phyloP scores from a whole-genome alignment of 2,113 vertebrate species.

The Athene cunicularia region DNA sequence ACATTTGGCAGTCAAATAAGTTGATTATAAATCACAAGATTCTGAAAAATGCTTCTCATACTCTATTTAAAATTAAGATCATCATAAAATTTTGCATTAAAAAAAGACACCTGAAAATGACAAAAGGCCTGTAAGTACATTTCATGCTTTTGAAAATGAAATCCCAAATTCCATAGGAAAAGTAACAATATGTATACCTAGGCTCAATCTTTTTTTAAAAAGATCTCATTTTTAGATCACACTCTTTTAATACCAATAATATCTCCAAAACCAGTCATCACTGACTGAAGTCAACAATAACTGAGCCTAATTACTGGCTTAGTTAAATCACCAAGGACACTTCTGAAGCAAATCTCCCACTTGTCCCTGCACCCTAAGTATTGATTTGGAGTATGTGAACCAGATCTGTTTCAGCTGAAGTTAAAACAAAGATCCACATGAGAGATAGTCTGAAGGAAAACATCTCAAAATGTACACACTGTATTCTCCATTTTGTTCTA shows the following conservation, averaged over 20 bases:
- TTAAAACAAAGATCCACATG: fast-evolving
- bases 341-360: not conserved
- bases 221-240: not conserved
- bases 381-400: not conserved
- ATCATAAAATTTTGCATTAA: not conserved
- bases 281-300: not conserved
- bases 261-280: not conserved
- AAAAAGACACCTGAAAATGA: not conserved
- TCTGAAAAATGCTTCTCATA: not conserved
- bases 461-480: not conserved
- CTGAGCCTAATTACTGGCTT: not conserved
- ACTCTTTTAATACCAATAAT: not conserved
- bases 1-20: not conserved
- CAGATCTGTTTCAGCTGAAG: not conserved
- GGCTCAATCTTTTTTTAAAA: not conserved
- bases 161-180: not conserved
- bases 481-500: not conserved
- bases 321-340: not conserved
- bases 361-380: not conserved
- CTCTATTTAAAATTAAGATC: not conserved
- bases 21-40: not conserved
- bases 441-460: not conserved
- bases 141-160: not conserved
- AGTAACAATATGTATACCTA: not conserved
- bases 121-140: not conserved